phyloP scores from a whole-genome alignment of 1,140 invertebrate genomes.

The Neelides sp. region DNA sequence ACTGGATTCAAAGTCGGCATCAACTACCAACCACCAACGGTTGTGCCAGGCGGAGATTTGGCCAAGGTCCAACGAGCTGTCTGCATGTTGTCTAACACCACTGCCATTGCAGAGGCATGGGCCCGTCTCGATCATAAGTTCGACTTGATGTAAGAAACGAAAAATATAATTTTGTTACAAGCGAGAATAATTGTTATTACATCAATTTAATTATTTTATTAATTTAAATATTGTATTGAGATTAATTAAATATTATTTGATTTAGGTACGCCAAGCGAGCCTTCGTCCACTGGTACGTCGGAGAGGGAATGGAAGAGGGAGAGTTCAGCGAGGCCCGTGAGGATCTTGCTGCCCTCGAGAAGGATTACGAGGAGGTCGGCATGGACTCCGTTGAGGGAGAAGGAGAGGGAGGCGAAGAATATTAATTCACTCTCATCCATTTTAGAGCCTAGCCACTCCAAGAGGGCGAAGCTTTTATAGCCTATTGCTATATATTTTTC shows the following conservation, averaged over 20 bases:
- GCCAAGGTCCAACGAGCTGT: slow-evolving; percentile 53
- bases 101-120: slow-evolving; percentile 72
- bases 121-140: slow-evolving; percentile 53
- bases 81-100: slow-evolving; percentile 70
- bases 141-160: slow-evolving; percentile 48
- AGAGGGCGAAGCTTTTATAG: too few species aligned
- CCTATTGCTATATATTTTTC: too few species aligned
- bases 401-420: slow-evolving; percentile 35
- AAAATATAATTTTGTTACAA: slow-evolving; percentile 21
- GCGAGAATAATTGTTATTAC: too few species aligned
- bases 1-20: slow-evolving; percentile 69
- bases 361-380: slow-evolving; percentile 70
- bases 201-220: too few species aligned
- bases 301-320: slow-evolving; percentile 74
- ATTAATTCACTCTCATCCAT: too few species aligned
- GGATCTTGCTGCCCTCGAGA: slow-evolving; percentile 68
- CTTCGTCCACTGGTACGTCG: slow-evolving; percentile 43
- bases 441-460: too few species aligned
- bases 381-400: slow-evolving; percentile 45
- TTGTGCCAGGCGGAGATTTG: slow-evolving; percentile 67
- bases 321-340: slow-evolving; percentile 76
- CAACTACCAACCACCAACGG: slow-evolving; percentile 54
- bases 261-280: slow-evolving; percentile 43
- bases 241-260: too few species aligned
- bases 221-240: too few species aligned